Base-by-base conservation (phyloP, 2,113 vertebrate species). In the Cheirogaleus medius region DNA sequence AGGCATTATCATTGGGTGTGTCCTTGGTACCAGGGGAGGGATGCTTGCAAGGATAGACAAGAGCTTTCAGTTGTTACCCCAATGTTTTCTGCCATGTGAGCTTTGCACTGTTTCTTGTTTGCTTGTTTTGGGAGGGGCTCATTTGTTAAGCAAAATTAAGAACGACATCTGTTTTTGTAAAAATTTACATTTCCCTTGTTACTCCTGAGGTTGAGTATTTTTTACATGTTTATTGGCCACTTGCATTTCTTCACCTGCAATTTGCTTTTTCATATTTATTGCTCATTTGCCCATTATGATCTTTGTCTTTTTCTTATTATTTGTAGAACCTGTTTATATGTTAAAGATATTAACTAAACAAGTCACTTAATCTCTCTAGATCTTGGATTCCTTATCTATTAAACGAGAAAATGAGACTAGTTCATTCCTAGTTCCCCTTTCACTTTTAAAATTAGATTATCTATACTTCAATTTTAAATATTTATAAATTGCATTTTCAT, bases 391-490 rank as follows among this genome's bases (percentile, higher is more conserved):
- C 5, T 74, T 73, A 49, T 47, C 54, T 80, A 18, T 69, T 88
- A 80, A 85, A 7, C n/a, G 49, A 86, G 29, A 88, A 86, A 18
- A 6, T 21, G 39, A 83, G 6, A 37, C 32, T 14, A 25, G 6
- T 52, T 85, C 58, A 81, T 52, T 37, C 66, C 66, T 66, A 39
- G 29, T 71, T 96, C 21, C 15, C 32, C 63, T 84, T 88, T n/a
- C 12, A 39, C 82, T 93, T 88, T 76, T 39, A 77, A 73, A 34
- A 77, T 74, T 15, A 86, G 42, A 18, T 42, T 71, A 39, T 49
- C 42, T 73, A 54, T 47, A 21, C 78, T 74, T 94, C 23, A 23
- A 37, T 84, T 89, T 12, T n/a, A 37, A 87, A 64, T 13, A 73
- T 42, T n/a, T 54, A 12, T 39, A 76, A 91, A 18, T 82, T 29